phyloP scores from a whole-genome alignment of 92 coral and sea anemone species.

The Umimayanthus chanpuru region DNA sequence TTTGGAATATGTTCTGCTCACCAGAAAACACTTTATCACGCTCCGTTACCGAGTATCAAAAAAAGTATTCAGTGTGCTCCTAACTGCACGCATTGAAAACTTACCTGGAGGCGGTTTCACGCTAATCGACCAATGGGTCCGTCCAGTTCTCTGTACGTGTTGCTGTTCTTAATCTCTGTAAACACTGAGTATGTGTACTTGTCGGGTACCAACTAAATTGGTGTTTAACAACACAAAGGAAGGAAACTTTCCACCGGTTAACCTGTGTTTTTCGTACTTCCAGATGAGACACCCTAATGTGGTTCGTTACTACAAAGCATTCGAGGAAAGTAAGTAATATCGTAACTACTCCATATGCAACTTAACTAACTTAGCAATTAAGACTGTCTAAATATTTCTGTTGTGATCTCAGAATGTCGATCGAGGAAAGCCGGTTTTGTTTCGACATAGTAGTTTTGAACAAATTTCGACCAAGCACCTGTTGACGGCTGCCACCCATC shows the following conservation, averaged over 20 bases:
- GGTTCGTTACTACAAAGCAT: slow-evolving; percentile 93
- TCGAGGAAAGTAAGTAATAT: slow-evolving; percentile 88
- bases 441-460: not conserved
- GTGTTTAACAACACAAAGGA: not conserved
- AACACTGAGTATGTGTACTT: not conserved
- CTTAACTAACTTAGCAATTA: not conserved
- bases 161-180: not conserved
- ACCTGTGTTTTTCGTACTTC: slow-evolving; percentile 5
- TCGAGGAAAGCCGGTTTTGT: not conserved
- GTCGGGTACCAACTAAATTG: not conserved
- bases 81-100: not conserved
- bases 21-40: too few species aligned
- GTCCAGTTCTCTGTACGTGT: not conserved
- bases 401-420: not conserved
- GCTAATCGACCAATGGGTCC: not conserved
- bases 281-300: slow-evolving; percentile 97
- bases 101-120: not conserved
- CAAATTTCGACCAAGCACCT: not conserved
- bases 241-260: not conserved
- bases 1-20: too few species aligned
- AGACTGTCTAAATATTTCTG: too few species aligned
- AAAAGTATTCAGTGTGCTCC: not conserved
- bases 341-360: not conserved
- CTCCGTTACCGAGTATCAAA: too few species aligned
- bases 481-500: not conserved